Evolutionary conservation across 2,888 invertebrate species (phyloP), one percentile per base, ranked within the genome.

Genomic region (Vanessa cardui): DNA sequence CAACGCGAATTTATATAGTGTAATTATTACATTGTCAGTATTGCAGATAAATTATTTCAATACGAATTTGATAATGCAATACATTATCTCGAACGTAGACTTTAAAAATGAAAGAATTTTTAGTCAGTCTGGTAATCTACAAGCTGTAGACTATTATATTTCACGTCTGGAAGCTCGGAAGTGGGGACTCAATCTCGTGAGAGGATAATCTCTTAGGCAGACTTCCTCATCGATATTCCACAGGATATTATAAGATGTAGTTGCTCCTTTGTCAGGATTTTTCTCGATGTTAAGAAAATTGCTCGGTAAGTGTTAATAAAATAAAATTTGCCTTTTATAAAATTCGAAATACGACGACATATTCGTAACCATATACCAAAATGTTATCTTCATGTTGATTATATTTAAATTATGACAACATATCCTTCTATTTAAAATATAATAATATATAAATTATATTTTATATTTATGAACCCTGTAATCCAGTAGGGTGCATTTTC

Each of bases 131-230:
- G 65, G 60, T 61, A 59, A 60, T 66, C 54, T 61, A 45, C 60
- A 39, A 66, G 66, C 60, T 58, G 61, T 66, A 71, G 64, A 63
- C 71, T 65, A 69, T 69, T 71, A 66, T 66, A 62, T 68, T 64
- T 46, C 66, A 61, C 68, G 71, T 66, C 71, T 66, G 71, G 58
- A 60, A 64, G 64, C 50, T 31, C 61, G 60, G 44, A 59, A 65
- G 56, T 39, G 56, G 56, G 68, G 66, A 72, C 70, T 70, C 82
- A 79, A 86, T 86, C 80, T 78, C 79, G 74, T 79, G 72, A 80
- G 83, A 86, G 84, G 87, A 87, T 88, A 86, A 88, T 88, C 86
- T 82, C 77, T 79, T 77, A 79, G 78, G 77, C 79, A 83, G 80
- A 80, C 80, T 75, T 72, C 76, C 77, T 75, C 77, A 77, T 77